Conservation (phyloP, 2,888 invertebrate species). For the Watsonalla cultraria region DNA sequence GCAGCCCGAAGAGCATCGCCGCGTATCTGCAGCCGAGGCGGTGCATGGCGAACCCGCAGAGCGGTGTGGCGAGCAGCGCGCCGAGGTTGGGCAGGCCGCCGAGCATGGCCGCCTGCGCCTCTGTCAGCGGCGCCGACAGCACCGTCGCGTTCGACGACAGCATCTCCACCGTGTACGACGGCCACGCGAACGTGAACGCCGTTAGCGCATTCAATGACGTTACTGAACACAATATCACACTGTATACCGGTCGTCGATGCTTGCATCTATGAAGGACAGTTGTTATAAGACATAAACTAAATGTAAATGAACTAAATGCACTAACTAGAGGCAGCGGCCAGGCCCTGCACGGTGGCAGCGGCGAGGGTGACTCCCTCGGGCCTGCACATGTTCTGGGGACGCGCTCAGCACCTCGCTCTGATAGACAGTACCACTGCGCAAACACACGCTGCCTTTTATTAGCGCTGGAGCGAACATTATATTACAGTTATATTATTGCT, state of each 20-base stretch:
- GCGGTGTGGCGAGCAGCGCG: constrained; percentile 14
- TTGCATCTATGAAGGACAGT: not conserved
- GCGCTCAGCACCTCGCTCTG: not conserved
- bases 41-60: constrained; percentile 2
- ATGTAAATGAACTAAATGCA: not conserved
- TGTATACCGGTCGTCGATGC: not conserved
- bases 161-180: not conserved
- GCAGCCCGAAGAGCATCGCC: not conserved
- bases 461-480: too few species aligned
- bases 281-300: not conserved
- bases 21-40: not conserved
- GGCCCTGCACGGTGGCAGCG: not conserved
- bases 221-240: not conserved
- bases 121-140: constrained; percentile 3
- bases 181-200: constrained; percentile 2
- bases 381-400: not conserved
- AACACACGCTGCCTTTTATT: too few species aligned
- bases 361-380: not conserved
- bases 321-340: constrained; percentile 2
- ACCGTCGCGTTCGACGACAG: not conserved
- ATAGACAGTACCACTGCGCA: too few species aligned
- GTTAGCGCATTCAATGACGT: not conserved
- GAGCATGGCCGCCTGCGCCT: constrained; percentile 5
- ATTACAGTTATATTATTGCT: too few species aligned
- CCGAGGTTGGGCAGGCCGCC: constrained; percentile 11